Base-by-base conservation (phyloP, 1,140 invertebrate species). In the Drosophila hydei region DNA sequence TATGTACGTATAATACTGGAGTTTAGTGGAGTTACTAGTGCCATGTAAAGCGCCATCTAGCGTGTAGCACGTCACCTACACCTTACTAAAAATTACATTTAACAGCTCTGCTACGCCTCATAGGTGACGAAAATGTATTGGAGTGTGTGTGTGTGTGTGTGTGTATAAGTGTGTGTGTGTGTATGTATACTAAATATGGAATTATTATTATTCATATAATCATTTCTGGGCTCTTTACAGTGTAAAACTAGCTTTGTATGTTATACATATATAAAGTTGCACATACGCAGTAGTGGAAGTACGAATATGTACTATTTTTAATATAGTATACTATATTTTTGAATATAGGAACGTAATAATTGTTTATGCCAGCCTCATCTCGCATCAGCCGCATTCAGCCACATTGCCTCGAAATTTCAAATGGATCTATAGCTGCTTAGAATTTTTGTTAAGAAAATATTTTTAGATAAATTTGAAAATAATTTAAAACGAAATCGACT, bases 321-420 rank as follows among this genome's bases (percentile, higher is more conserved):
- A 33, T 65, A 60, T 76, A 77, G 60, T 60, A 78, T 68, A 75
- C 75, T 85, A 72, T 83, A 83, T 83, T 47, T 33, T 33, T 11
- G 74, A 74, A 78, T 87, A 88, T 87, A 87, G 83, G 83, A 87
- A 87, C 83, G 72, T 87, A 88, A 79, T 88, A 83, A 75, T 88
- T 88, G 74, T 83, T 87, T 51, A 58, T 67, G 54, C 81, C 58
- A 71, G 45, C 40, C 40, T 19, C 12, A 12, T 45, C 11, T 12
- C 50, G 16, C 48, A n/a, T n/a, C 6, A 42, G 19, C 21, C 18
- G 2, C 18, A 8, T 21, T 56, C 12, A 54, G 51, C 33, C 50
- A 52, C 14, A 18, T 16, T 18, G 40, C 14, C 42, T 19, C 4
- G 42, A 18, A 43, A 43, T 11, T 43, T 12, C 30, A 12, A 33